A percentile compares a stretch with the other conserved stretches of the same genome.
These are phyloP conservation scores for Agrotis segetum DNA, from an alignment of 2,888 invertebrate species.

Conservation along the genomic window DNA sequence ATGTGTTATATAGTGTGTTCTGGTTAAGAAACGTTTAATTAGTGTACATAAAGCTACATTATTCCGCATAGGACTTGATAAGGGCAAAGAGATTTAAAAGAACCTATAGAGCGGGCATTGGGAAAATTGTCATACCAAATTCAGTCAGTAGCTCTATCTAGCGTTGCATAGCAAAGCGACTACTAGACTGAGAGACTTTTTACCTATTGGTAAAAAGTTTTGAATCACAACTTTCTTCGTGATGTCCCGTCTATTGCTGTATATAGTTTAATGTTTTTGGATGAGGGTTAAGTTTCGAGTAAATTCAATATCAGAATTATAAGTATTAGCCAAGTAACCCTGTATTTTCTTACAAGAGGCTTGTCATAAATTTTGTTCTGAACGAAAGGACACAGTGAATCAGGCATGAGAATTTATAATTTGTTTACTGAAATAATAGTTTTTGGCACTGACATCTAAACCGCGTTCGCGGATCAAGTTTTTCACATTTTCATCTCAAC, in stretches of 20 bases:
- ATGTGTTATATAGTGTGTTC: constrained; percentile 32
- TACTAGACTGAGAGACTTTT: no score
- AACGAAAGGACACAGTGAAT: constrained; percentile 50
- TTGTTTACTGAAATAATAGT: constrained; percentile 54
- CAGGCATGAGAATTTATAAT: constrained; percentile 41
- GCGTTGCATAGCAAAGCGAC: no score
- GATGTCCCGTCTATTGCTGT: no score
- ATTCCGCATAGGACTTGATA: not conserved
- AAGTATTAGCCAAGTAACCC: not conserved
- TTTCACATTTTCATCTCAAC: constrained; percentile 56
- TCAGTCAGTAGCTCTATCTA: no score
- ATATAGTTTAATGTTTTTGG: no score
- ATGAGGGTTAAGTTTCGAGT: not conserved
- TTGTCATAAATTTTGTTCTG: constrained; percentile 7
- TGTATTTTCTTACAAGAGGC: not conserved
- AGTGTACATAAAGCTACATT: constrained; percentile 35
- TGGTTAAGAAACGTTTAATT: constrained; percentile 48
- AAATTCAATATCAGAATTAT: not conserved
- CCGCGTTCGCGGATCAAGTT: constrained; percentile 53
- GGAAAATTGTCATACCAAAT: no score
- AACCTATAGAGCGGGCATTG: no score
- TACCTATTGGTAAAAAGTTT: no score
- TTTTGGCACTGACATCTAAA: constrained; percentile 66
- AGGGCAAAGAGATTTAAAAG: no score
- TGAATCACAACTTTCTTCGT: no score